Evolutionary conservation across 2,888 invertebrate genomes (phyloP).

Genomic region (Drosophila paramelanica): DNA sequence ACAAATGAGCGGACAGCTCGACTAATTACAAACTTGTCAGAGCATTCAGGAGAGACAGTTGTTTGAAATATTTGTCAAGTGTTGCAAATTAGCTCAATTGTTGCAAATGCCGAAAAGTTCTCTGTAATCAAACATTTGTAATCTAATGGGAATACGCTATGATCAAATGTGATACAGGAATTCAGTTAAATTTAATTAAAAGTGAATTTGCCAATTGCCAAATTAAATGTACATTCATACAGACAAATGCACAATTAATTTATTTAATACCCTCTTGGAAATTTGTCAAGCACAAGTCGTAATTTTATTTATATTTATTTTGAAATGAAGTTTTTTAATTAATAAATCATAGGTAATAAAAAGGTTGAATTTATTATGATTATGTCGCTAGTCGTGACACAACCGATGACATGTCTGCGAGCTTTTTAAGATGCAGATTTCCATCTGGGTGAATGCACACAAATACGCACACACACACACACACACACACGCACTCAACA

Average conservation of each 20-base stretch:
- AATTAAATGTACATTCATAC: slow-evolving; percentile 23
- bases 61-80: slow-evolving; percentile 11
- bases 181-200: slow-evolving; percentile 54
- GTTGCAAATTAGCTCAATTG: slow-evolving; percentile 3
- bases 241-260: slow-evolving; percentile 4
- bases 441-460: not conserved
- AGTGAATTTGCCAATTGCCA: slow-evolving; percentile 36
- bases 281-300: not conserved
- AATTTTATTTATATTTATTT: too few relatives aligned
- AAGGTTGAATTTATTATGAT: too few relatives aligned
- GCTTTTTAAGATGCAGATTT: not conserved
- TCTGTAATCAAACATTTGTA: slow-evolving; percentile 8
- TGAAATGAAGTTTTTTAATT: too few relatives aligned
- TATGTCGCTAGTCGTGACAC: not conserved
- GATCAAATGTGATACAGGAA: slow-evolving; percentile 27
- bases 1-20: slow-evolving; percentile 44
- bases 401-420: not conserved
- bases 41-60: slow-evolving; percentile 5
- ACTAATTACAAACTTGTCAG: slow-evolving; percentile 57
- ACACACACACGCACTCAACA: slow-evolving; percentile 2
- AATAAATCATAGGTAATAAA: too few relatives aligned
- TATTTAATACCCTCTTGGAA: slow-evolving; percentile 28
- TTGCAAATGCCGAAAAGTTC: slow-evolving; percentile 9
- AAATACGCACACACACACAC: slow-evolving; percentile 6
- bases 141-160: slow-evolving; percentile 23